Conservation (phyloP, 2,113 vertebrate genomes). For the Haliaeetus leucogaster region DNA sequence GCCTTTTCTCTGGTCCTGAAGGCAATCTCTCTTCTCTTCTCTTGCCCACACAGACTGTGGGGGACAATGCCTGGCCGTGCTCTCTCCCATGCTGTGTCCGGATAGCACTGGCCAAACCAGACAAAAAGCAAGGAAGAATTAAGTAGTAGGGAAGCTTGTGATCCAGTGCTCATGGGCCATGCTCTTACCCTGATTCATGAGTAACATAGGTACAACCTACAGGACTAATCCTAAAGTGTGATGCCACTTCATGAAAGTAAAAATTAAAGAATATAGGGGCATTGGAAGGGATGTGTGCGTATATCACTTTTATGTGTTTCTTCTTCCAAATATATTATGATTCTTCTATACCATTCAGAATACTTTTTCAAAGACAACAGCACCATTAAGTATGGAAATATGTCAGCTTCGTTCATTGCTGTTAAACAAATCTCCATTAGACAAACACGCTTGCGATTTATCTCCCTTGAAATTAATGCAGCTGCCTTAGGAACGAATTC, state of each 20-base stretch:
- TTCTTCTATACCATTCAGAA: neutral
- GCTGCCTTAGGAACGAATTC: neutral
- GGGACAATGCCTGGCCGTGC: neutral
- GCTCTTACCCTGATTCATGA: neutral
- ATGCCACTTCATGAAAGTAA: neutral
- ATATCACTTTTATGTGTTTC: neutral
- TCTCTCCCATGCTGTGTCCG: neutral
- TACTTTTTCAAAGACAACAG: neutral
- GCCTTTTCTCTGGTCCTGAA: neutral
- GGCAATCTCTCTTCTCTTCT: neutral
- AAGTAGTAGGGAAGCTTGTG: neutral
- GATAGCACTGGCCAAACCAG: neutral
- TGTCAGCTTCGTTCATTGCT: neutral
- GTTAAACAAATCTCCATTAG: neutral
- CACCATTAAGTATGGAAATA: neutral
- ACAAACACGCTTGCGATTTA: neutral
- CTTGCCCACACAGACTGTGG: neutral
- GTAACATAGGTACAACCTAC: neutral
- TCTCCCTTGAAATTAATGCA: neutral
- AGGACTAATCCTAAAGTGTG: neutral
- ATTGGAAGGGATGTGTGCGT: rapidly evolving
- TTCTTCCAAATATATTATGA: neutral
- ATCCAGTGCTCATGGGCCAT: neutral
- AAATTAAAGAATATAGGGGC: neutral
- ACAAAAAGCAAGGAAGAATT: neutral